Conservation (phyloP, 1,140 invertebrate genomes). For the Eupristina koningsbergeri region DNA sequence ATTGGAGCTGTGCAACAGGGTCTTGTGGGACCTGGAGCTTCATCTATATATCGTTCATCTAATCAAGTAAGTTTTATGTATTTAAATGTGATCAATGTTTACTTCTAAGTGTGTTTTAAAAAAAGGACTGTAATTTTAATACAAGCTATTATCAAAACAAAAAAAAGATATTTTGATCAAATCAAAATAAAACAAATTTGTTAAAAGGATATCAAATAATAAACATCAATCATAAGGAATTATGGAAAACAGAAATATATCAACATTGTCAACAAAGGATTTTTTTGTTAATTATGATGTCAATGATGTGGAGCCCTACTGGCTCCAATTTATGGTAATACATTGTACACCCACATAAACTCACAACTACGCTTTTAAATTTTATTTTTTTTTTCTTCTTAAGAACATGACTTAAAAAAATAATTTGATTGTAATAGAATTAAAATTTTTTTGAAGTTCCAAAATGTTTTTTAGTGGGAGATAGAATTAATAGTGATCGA, state of each 20-base stretch:
- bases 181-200: slow-evolving; percentile 30
- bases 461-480: not conserved
- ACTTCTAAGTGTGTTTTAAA: not conserved
- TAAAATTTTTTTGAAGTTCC: not conserved
- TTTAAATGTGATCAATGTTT: not conserved
- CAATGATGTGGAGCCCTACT: slow-evolving; percentile 68
- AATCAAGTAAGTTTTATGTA: slow-evolving; percentile 63
- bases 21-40: slow-evolving; percentile 62
- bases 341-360: not conserved
- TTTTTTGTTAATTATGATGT: slow-evolving; percentile 71
- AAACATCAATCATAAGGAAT: slow-evolving; percentile 35
- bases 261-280: slow-evolving; percentile 54
- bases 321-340: slow-evolving; percentile 64
- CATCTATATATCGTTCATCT: slow-evolving; percentile 67
- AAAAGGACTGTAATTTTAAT: not conserved
- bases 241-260: slow-evolving; percentile 53
- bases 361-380: slow-evolving; percentile 15
- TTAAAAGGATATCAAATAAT: slow-evolving; percentile 36
- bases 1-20: slow-evolving; percentile 62
- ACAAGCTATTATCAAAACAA: not conserved
- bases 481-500: slow-evolving; percentile 11
- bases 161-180: slow-evolving; percentile 11
- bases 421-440: slow-evolving; percentile 24
- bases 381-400: slow-evolving; percentile 7
- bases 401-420: slow-evolving; percentile 24